Conservation (phyloP, 2,888 invertebrate species). For the Latheticus oryzae region DNA sequence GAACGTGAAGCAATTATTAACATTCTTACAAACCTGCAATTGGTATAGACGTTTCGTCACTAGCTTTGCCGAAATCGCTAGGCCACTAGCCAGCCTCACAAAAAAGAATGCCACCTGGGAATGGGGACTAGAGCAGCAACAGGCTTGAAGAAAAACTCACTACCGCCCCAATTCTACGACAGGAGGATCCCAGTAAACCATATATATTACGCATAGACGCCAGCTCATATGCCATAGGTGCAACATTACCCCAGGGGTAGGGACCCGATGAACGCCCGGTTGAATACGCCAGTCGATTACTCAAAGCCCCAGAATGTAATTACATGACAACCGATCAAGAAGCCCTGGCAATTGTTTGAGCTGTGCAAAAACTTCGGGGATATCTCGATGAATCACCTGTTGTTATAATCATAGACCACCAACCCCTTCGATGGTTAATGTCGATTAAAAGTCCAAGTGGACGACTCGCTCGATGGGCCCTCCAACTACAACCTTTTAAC, state of each 20-base stretch:
- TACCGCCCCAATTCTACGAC: slow-evolving; percentile 47
- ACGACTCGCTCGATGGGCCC: background rate
- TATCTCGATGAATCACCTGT: slow-evolving; percentile 61
- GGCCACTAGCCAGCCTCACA: background rate
- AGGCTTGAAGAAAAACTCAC: slow-evolving; percentile 25
- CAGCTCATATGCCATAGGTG: slow-evolving; percentile 47
- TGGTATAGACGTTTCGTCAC: background rate
- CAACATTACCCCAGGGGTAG: slow-evolving; percentile 46
- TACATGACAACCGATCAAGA: slow-evolving; percentile 49
- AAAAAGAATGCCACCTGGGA: background rate
- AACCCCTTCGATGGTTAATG: slow-evolving; percentile 65
- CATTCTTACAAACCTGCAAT: background rate
- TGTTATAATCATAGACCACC: slow-evolving; percentile 63
- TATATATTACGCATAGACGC: slow-evolving; percentile 52
- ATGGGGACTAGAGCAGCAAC: background rate
- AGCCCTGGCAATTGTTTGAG: slow-evolving; percentile 53
- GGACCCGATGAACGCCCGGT: slow-evolving; percentile 45
- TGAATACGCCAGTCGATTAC: slow-evolving; percentile 51
- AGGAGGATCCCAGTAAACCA: slow-evolving; percentile 43
- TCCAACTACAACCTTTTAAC: background rate
- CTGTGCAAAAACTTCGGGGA: slow-evolving; percentile 59
- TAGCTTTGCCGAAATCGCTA: background rate
- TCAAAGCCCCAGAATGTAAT: slow-evolving; percentile 48
- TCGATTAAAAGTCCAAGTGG: slow-evolving; percentile 55
- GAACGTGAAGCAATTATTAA: background rate